Evolutionary conservation across 1,140 invertebrate species (phyloP).

Genomic region (Ditylenchus dipsaci): DNA sequence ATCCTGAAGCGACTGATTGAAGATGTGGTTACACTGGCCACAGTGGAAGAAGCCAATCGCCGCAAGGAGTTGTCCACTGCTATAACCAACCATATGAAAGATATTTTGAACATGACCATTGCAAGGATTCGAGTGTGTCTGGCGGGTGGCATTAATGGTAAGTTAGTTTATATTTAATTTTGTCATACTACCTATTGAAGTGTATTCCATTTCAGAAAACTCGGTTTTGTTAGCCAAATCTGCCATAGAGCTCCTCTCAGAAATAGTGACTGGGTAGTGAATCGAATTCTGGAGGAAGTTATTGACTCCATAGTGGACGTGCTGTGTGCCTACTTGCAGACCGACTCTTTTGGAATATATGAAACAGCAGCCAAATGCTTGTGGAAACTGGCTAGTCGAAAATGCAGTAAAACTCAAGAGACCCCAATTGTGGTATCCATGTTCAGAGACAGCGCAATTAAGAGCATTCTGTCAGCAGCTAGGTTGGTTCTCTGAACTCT

Average conservation of each 20-base stretch:
- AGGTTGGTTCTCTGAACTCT: too few relatives aligned
- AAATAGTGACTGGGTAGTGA: conserved; percentile 44
- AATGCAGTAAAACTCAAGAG: conserved; percentile 42
- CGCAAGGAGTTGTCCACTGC: conserved; percentile 27
- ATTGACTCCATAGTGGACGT: conserved; percentile 42
- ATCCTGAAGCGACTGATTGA: conserved; percentile 37
- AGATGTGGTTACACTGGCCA: conserved; percentile 39
- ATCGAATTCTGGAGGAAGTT: conserved; percentile 21
- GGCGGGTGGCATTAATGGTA: conserved; percentile 22
- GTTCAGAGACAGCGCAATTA: conserved; percentile 42
- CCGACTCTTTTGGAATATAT: conserved; percentile 32
- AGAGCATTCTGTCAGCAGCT: conserved; percentile 36
- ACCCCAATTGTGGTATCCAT: conserved; percentile 45
- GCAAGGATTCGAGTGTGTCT: conserved; percentile 22
- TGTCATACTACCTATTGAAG: too few relatives aligned
- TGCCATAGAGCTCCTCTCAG: conserved; percentile 36
- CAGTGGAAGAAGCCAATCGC: conserved; percentile 19
- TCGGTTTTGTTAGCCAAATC: conserved; percentile 32
- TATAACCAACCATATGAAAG: conserved; percentile 17
- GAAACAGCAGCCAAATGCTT: conserved; percentile 42
- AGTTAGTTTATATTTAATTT: conserved; percentile 19
- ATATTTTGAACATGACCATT: conserved; percentile 34
- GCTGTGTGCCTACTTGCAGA: conserved; percentile 39
- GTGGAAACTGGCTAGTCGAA: conserved; percentile 42
- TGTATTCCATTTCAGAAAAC: conserved; percentile 29